These are phyloP conservation scores for Bombus turneri DNA, from an alignment of 1,140 invertebrate genomes.

Conservation along the genomic window DNA sequence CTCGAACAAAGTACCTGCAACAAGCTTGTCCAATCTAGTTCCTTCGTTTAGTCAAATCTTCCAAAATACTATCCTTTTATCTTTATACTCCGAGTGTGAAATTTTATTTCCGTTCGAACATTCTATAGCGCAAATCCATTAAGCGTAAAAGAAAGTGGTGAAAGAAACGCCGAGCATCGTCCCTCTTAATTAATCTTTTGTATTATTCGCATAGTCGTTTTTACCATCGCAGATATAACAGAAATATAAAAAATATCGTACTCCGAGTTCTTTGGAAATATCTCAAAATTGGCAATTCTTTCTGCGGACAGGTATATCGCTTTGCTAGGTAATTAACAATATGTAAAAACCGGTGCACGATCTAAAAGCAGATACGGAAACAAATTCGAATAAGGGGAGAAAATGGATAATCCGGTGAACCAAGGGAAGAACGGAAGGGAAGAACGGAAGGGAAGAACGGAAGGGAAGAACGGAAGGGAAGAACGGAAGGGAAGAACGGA, in stretches of 20 bases:
- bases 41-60: neutral
- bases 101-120: neutral
- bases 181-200: too few relatives aligned
- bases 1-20: neutral
- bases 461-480: too few relatives aligned
- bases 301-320: too few relatives aligned
- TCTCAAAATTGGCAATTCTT: too few relatives aligned
- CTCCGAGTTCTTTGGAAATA: too few relatives aligned
- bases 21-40: neutral
- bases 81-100: too few relatives aligned
- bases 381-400: neutral
- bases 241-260: too few relatives aligned
- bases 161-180: too few relatives aligned
- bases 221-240: too few relatives aligned
- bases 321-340: neutral
- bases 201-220: too few relatives aligned
- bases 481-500: conserved; percentile 2
- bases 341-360: neutral
- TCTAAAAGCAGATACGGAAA: neutral
- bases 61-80: neutral
- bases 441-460: neutral
- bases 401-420: neutral
- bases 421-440: neutral
- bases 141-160: too few relatives aligned
- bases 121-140: too few relatives aligned